These are phyloP conservation scores for Trachelus iudaicus DNA, from an alignment of 2,888 invertebrate species.

Conservation along the genomic window DNA sequence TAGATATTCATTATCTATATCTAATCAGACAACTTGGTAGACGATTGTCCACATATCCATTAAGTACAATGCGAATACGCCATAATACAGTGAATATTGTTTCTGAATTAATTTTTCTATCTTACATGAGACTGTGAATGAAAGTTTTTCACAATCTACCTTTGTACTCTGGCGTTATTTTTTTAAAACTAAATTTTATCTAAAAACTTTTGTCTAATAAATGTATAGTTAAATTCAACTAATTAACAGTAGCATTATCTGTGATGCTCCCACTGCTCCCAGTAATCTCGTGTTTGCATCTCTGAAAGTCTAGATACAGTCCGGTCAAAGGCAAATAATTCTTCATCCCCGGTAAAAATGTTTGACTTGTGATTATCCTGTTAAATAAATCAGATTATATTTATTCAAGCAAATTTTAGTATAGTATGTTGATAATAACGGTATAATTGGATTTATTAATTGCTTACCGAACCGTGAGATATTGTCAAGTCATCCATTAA, in stretches of 20 bases:
- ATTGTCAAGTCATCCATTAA: conserved; percentile 97
- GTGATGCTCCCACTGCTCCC: conserved; percentile 80
- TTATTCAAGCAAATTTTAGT: not conserved
- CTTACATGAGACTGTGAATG: not conserved
- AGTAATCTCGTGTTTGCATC: conserved; percentile 96
- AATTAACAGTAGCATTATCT: conserved; percentile 41
- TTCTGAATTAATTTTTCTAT: not conserved
- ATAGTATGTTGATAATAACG: not conserved
- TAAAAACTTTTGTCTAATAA: not conserved
- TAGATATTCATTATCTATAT: not conserved
- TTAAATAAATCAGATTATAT: conserved; percentile 14
- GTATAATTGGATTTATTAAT: not conserved
- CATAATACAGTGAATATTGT: not conserved
- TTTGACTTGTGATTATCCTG: conserved; percentile 84
- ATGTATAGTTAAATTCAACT: not conserved
- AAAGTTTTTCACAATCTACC: not conserved
- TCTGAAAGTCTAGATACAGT: conserved; percentile 93
- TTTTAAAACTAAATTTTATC: not conserved
- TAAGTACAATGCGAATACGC: not conserved
- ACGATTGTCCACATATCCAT: not conserved
- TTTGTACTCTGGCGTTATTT: not conserved
- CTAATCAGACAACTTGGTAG: not conserved
- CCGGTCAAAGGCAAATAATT: conserved; percentile 95
- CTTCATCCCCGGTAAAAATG: conserved; percentile 97
- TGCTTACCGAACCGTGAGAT: conserved; percentile 76